phyloP scores from a whole-genome alignment of 2,797 vertebrate genomes.

The Anniella stebbinsi region DNA sequence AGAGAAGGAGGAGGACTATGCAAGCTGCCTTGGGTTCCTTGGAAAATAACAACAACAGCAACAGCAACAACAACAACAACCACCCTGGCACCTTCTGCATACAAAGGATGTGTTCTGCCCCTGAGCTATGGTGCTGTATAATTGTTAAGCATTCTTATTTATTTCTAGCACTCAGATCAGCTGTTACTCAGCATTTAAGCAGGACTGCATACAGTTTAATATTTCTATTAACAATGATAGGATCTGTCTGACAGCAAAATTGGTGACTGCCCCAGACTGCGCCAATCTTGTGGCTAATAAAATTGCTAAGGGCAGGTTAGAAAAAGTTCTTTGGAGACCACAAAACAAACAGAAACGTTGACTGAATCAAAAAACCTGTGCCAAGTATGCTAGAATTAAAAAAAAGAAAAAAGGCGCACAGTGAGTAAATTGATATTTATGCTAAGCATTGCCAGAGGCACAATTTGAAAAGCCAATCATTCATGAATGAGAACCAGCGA shows the following conservation, averaged over 20 bases:
- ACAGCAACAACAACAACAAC: too few species aligned
- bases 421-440: conserved; percentile 58
- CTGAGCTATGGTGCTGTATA: not conserved
- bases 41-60: too few species aligned
- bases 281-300: conserved; percentile 41
- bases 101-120: not conserved
- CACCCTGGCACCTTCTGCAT: not conserved
- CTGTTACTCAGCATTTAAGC: conserved; percentile 21
- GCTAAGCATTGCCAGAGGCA: conserved; percentile 50
- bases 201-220: conserved; percentile 1
- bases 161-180: conserved; percentile 14
- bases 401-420: conserved; percentile 35
- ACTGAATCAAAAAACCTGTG: conserved; percentile 41
- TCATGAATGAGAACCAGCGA: conserved; percentile 64
- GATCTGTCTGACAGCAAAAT: conserved; percentile 34
- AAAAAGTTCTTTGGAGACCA: conserved; percentile 49
- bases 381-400: conserved; percentile 44
- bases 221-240: conserved; percentile 25
- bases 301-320: conserved; percentile 42
- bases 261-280: conserved; percentile 24
- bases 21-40: too few species aligned
- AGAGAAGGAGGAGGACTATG: too few species aligned
- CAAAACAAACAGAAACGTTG: conserved; percentile 56
- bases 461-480: conserved; percentile 53
- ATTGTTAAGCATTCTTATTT: conserved; percentile 7